Base-by-base conservation (phyloP, 2,888 invertebrate genomes). In the Xanthia icteritia region DNA sequence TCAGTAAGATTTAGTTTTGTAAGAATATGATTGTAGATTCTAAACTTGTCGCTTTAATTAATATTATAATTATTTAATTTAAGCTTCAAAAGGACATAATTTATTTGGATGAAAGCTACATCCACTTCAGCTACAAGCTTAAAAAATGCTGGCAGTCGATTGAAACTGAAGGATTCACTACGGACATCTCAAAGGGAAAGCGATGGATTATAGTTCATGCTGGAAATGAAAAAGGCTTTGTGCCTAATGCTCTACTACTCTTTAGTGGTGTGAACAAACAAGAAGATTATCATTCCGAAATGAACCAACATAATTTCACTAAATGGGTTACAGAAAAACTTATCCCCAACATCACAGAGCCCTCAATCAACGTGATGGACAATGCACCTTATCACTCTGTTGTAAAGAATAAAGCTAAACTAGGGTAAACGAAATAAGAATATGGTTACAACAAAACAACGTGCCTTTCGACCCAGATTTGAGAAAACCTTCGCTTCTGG, bases 111-210 rank as follows among this genome's bases (percentile, higher is more conserved):
- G 67, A 68, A 54, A 54, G 67, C 36, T 69, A 58, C 58, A 58
- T 69, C 42, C 39, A 42, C 27, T 69, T 39, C 2, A 56, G 56
- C 20, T 58, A 58, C 39, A 69, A 69, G 9, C 58, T 69, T 69
- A 69, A 58, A 58, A 58, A 56, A 42, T 69, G 42, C 56, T 69
- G 69, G 69, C 69, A 69, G 13, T 69, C 42, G 1, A 15, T 69
- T 70, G 42, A 70, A 70, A 54, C 68, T 68, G 15, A 68, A 54
- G 36, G 68, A 23, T n/a, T 54, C 17, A 68, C 54, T 1, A 68
- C 54, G 4, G 36, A 68, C 36, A 68, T 54, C 2, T 68, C 68
- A 8, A 68, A 56, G 2, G 68, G 68, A 56, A 69, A 69, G 39
- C 15, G 56, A 69, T 56, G 68, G 68, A 69, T 69, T 8, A 54